Evolutionary conservation across 2,888 invertebrate species (phyloP), one percentile per base, ranked within the genome.

Genomic region (Tortrix viridana): DNA sequence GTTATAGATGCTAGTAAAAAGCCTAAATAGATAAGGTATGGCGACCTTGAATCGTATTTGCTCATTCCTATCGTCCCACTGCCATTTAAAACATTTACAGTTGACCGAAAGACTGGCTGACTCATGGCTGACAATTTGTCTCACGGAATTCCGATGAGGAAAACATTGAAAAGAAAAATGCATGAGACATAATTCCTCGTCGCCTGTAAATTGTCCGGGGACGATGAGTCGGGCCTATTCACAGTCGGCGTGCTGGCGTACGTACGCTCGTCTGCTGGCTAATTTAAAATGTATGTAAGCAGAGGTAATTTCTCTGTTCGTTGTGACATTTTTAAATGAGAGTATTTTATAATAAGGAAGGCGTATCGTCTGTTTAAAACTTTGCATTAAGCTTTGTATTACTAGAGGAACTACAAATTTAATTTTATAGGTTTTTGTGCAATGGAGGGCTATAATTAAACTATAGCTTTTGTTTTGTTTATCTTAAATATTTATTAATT

Each of bases 171-270:
- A 43, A 63, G 52, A 47, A 32, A 57, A 53, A 58, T 63, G 57
- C 63, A 48, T 63, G 57, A 43, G 57, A 53, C 52, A 58, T 53
- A 58, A 58, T 63, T 63, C 53, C 41, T 58, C 57, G 63, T 41
- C 62, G 50, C 50, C 53, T 53, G 47, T 63, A 58, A 63, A 56
- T 46, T 46, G 47, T 43, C 47, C 20, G 57, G 52, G 55, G 37
- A 53, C 43, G 53, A 63, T 32, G 48, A 48, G 47, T 43, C 38
- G 7, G 37, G 14, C 46, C 37, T 32, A 22, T 47, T 57, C 19
- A 47, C 43, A 32, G 47, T 43, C 19, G 44, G 44, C 54, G 9
- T 54, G 20, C 43, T 38, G 32, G 26, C 22, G 26, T 26, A n/a
- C 44, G 50, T 19, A 23, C 37, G 16, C 26, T 5, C 18, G 32